Evolutionary conservation across 2,113 vertebrate species (phyloP).

Genomic region (Pollimyrus isidori): DNA sequence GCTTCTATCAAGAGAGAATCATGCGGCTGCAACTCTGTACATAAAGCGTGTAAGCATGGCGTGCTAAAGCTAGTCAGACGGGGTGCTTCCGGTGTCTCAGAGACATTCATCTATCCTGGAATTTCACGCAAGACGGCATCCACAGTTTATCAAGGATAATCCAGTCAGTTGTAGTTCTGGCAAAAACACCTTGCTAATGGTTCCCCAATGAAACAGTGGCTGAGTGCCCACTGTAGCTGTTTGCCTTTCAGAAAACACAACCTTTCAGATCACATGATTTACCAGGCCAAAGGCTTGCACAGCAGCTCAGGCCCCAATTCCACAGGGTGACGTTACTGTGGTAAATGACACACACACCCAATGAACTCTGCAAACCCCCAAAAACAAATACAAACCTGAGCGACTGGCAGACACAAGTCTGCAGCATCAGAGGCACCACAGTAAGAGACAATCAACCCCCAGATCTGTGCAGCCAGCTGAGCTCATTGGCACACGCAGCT

Average conservation of each 20-base stretch:
- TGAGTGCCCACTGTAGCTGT: background rate
- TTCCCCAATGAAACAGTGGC: background rate
- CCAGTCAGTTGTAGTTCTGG: background rate
- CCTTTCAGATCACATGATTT: background rate
- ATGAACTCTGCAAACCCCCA: background rate
- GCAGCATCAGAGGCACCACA: background rate
- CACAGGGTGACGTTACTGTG: background rate
- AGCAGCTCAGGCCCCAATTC: background rate
- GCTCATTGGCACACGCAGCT: background rate
- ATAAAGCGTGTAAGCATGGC: background rate
- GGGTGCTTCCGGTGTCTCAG: background rate
- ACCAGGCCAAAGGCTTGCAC: background rate
- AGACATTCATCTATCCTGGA: background rate
- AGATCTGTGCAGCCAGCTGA: background rate
- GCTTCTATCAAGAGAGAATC: background rate
- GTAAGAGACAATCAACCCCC: background rate
- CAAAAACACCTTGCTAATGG: background rate
- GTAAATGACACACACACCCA: background rate
- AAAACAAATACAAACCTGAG: background rate
- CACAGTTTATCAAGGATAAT: background rate
- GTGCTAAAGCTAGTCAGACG: background rate
- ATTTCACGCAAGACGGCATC: background rate
- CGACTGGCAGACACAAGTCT: background rate
- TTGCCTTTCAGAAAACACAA: background rate
- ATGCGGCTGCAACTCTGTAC: background rate